Evolutionary conservation across 1,140 invertebrate species (phyloP).

Genomic region (Hetaerina americana): DNA sequence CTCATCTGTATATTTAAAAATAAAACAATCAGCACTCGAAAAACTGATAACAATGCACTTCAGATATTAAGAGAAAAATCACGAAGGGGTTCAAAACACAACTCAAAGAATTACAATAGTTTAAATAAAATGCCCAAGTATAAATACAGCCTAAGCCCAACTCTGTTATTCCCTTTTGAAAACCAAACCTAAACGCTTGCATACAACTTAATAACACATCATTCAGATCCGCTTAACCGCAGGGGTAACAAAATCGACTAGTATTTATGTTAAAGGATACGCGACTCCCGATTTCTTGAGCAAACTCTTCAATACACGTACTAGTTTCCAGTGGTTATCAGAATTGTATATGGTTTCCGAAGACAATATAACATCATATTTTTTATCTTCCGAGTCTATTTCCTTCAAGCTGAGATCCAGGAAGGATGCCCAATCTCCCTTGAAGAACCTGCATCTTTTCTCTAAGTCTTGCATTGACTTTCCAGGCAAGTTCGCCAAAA

Average conservation of each 20-base stretch:
- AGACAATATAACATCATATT: slow-evolving; percentile 73
- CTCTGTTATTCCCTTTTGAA: too few relatives aligned
- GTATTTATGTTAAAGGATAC: slow-evolving; percentile 27
- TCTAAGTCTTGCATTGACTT: slow-evolving; percentile 22
- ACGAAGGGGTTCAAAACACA: too few relatives aligned
- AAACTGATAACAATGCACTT: too few relatives aligned
- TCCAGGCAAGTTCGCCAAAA: slow-evolving; percentile 48
- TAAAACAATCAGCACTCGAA: too few relatives aligned
- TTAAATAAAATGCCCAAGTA: too few relatives aligned
- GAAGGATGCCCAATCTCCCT: slow-evolving; percentile 68
- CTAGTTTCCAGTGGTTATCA: slow-evolving; percentile 60
- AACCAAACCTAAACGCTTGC: too few relatives aligned
- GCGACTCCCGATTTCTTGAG: slow-evolving; percentile 51
- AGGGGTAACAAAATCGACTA: neutral
- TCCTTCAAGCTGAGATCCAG: slow-evolving; percentile 21
- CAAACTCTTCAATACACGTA: slow-evolving; percentile 47
- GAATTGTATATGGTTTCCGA: slow-evolving; percentile 86
- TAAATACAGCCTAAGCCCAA: too few relatives aligned
- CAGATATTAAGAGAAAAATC: too few relatives aligned
- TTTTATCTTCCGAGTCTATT: slow-evolving; percentile 25
- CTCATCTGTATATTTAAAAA: too few relatives aligned
- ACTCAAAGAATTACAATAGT: too few relatives aligned
- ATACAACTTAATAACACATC: too few relatives aligned
- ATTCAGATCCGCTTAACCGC: too few relatives aligned
- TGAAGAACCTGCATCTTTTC: slow-evolving; percentile 43